Base-by-base conservation (phyloP, 2,113 vertebrate species). In the Chinchilla lanigera region DNA sequence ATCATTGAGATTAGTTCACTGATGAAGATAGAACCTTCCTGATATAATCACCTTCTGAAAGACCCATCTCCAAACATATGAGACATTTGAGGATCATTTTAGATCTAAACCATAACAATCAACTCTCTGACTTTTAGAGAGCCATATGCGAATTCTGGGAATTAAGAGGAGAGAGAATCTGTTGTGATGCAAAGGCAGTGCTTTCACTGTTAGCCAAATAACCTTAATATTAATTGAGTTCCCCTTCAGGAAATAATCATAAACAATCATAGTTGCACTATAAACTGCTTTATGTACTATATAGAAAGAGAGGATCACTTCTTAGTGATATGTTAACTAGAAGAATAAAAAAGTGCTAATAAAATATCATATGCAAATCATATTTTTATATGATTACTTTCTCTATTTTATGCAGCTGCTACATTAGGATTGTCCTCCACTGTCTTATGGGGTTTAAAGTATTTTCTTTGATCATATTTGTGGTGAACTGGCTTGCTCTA, bases 391-490 rank as follows among this genome's bases (percentile, higher is more conserved):
- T 94, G 63, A 24, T 13, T 82, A 78, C n/a, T 92, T 82, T 26
- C 44, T 26, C 41, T 81, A 16, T 41, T 81, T 58, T 60, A 17
- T 56, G 63, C 11, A 63, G 22, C 73, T 82, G 24, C 84, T 92
- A 63, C 58, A 26, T 14, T 88, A 22, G 38, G 47, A 20, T 91
- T 97, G 28, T 78, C 82, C 73, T 92, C 63, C 65, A 88, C 78
- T 91, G n/a, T 63, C 84, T 83, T 83, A 35, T 71, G 91, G 52
- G 54, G 4, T 58, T 94, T 86, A 35, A 93, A 90, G 56, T 90
- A 84, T 94, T 93, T 89, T 56, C 8, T 94, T 84, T 75, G 33
- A 28, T 89, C 44, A 38, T 82, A 91, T 89, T 97, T 94, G 71
- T 80, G 83, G 44, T 96, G 56, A 95, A 82, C 35, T 83, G 54